These are phyloP conservation scores for Strigamia transsilvanica DNA, from an alignment of 2,888 invertebrate genomes.

Conservation along the genomic window DNA sequence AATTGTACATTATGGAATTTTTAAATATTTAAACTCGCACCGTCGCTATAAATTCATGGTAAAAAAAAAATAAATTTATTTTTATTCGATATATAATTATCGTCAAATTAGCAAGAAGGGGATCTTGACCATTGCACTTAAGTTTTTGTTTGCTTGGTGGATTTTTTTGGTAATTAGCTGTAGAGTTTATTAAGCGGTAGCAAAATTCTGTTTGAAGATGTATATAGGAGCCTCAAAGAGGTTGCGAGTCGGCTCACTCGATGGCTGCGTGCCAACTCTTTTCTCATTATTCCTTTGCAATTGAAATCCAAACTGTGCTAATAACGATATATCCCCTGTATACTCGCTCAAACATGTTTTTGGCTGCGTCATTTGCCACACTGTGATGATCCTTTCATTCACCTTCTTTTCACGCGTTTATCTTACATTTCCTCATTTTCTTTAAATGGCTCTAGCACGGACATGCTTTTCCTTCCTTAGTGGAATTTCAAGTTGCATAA, in stretches of 20 bases:
- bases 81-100: not conserved
- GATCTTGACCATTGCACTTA: not conserved
- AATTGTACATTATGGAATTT: not conserved
- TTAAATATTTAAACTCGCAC: not conserved
- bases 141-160: not conserved
- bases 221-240: not conserved
- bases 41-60: not conserved
- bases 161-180: not conserved
- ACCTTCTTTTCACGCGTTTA: constrained; percentile 17
- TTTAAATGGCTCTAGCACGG: not conserved
- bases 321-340: constrained; percentile 29
- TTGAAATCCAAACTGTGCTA: constrained; percentile 32
- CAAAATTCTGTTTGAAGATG: not conserved
- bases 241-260: not conserved
- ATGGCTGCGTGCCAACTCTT: constrained; percentile 27
- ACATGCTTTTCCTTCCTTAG: no score
- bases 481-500: no score
- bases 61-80: no score
- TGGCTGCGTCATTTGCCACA: constrained; percentile 11
- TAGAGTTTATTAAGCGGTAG: not conserved
- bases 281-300: constrained; percentile 31
- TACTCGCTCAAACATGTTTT: not conserved
- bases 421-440: constrained; percentile 13
- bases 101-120: not conserved
- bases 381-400: constrained; percentile 5